Evolutionary conservation across 1,140 invertebrate species (phyloP).

Genomic region (Gonioctena quinquepunctata): DNA sequence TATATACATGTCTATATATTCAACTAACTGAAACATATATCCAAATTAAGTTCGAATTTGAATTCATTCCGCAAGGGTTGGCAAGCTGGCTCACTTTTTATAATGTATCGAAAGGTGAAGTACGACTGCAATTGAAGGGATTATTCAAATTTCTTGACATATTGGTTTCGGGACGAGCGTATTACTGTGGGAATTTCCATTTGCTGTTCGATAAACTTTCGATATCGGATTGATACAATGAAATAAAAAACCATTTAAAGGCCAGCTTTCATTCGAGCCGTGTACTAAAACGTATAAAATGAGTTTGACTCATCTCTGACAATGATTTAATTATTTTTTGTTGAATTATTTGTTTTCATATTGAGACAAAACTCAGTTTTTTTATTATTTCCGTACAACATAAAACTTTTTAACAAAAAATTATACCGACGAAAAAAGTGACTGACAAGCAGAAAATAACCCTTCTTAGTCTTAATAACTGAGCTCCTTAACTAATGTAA

Average conservation of each 20-base stretch:
- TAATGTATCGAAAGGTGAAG: slow-evolving; percentile 10
- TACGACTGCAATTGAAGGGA: not conserved
- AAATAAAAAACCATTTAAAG: not conserved
- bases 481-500: too few relatives aligned
- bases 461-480: too few relatives aligned
- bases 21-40: slow-evolving; percentile 32
- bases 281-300: too few relatives aligned
- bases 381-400: too few relatives aligned
- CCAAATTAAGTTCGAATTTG: slow-evolving; percentile 27
- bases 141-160: slow-evolving; percentile 5
- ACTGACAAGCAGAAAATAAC: too few relatives aligned
- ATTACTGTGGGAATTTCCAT: not conserved
- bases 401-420: too few relatives aligned
- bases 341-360: too few relatives aligned
- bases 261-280: too few relatives aligned
- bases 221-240: not conserved
- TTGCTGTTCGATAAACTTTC: not conserved
- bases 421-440: too few relatives aligned
- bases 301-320: too few relatives aligned
- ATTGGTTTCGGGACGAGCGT: not conserved
- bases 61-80: slow-evolving; percentile 6
- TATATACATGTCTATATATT: slow-evolving; percentile 22
- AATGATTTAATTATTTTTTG: too few relatives aligned
- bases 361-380: too few relatives aligned
- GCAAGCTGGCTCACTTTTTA: slow-evolving; percentile 2